Evolutionary conservation across 2,888 invertebrate species (phyloP), one percentile per base, ranked within the genome.

Genomic region (Nephrotoma guestfalica): DNA sequence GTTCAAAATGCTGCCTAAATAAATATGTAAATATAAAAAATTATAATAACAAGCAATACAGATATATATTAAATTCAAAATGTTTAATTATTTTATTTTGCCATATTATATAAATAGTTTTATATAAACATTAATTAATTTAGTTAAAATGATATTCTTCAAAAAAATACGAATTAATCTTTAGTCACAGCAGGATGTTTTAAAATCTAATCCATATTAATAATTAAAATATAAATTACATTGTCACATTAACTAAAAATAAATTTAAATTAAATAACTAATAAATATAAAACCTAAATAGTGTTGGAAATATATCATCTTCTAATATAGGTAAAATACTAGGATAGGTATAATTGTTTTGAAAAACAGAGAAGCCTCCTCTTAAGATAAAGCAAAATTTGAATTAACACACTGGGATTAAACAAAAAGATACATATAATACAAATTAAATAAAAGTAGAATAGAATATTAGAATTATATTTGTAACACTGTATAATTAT

Each of bases 401-500:
- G n/a, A n/a, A 11, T 47, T 15, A 15, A 47, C 30, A 51, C 2
- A 51, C 51, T 15, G 51, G 51, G 51, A 51, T 51, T 5, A 15
- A 7, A 51, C 6, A 51, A 51, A 51, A 51, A 51, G 47, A 47
- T 47, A 47, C 4, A 47, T 30, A n/a, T 30, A 51, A 15, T 51
- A 51, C 51, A 51, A 51, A 51, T 51, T 51, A 51, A n/a, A 51
- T 6, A 51, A 51, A 51, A 15, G 15, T 51, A 51, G 6, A 6
- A n/a, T 15, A 15, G 15, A n/a, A 30, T 30, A 51, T 51, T 51
- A n/a, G 1, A 15, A 15, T 15, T 51, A 13, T 47, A 47, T 13
- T 11, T 51, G 15, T 3, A 15, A n/a, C 15, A 51, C 15, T 51
- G 15, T 15, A 30, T 71, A 71, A 84, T 84, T 30, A 88, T 87